Evolutionary conservation across 2,113 vertebrate species (phyloP), one percentile per base, ranked within the genome.

Genomic region (Nycticorax nycticorax): DNA sequence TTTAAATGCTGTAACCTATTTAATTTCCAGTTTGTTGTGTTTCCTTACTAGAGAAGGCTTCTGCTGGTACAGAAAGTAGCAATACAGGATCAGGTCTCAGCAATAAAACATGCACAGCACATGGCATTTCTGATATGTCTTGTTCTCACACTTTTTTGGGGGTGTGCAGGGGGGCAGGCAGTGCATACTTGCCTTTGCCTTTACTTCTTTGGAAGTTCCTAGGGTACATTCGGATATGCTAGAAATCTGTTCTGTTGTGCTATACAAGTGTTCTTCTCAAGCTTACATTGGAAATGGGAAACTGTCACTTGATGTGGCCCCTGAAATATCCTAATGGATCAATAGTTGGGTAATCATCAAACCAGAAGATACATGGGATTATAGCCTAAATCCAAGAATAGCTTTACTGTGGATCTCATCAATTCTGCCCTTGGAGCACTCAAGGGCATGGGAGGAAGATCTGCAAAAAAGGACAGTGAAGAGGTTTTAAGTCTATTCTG

Each of bases 61-160:
- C 66, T 88, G 20, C 26, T 56, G 14, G 8, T 35, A 14, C 30
- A 63, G 22, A 76, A 59, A 8, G 24, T 19, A 55, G 20, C 24
- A 39, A 45, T 48, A 35, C 6, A 43, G 27, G 10, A 41, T 83
- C 12, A 53, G 17, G 4, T 80, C 24, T 94, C 32, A 1, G 20
- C 50, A 80, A 23, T 7, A 86, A 50, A 83, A 10, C 35, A 45
- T 17, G 6, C 15, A 28, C 14, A 62, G 14, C 24, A 50, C 2
- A 3, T 85, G 8, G 43, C 8, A 69, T 7, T 88, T 64, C 26
- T 56, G 4, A 35, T 22, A 14, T 14, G 8, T 69, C 50, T 57
- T 85, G 15, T 64, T 82, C 39, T 85, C 10, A 12, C 2, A 3
- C 5, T 2, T 4, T 14, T 2, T 6, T 3, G n/a, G n/a, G n/a